Evolutionary conservation across 2,797 vertebrate species (phyloP).

Genomic region (Protosalanx chinensis): DNA sequence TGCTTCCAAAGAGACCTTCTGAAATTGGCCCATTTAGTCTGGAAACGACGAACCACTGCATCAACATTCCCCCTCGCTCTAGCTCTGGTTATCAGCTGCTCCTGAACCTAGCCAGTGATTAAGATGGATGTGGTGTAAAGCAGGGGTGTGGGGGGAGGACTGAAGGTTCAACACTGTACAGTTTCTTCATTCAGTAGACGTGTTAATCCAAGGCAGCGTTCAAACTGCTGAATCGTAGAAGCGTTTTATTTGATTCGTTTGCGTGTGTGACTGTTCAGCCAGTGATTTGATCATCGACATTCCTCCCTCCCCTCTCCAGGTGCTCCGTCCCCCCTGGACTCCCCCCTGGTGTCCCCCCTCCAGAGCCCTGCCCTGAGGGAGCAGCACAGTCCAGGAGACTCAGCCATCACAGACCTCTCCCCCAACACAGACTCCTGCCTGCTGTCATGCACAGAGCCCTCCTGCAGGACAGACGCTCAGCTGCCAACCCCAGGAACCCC

Average conservation of each 20-base stretch:
- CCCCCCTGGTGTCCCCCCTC: slow-evolving; percentile 61
- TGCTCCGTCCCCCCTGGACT: background rate
- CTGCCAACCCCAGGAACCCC: slow-evolving; percentile 57
- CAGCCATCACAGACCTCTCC: slow-evolving; percentile 59
- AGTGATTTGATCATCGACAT: too few relatives aligned
- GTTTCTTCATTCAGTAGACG: background rate
- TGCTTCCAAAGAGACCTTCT: slow-evolving; percentile 10
- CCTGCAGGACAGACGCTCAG: slow-evolving; percentile 51
- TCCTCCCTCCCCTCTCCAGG: too few relatives aligned
- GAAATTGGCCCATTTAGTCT: slow-evolving; percentile 7
- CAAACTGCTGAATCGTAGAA: background rate
- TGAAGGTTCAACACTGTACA: background rate
- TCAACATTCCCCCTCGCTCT: background rate
- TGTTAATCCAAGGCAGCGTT: background rate
- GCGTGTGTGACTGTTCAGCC: too few relatives aligned
- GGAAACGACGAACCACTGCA: background rate
- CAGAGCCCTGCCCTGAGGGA: slow-evolving; percentile 54
- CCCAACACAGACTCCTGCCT: slow-evolving; percentile 29
- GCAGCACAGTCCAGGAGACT: slow-evolving; percentile 64
- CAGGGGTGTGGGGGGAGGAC: too few relatives aligned
- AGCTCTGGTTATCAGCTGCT: too few relatives aligned
- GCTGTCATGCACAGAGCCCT: slow-evolving; percentile 59
- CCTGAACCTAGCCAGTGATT: too few relatives aligned
- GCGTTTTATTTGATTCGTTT: too few relatives aligned
- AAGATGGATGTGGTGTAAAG: too few relatives aligned